A percentile compares a stretch with the other conserved stretches of the same genome.
These are phyloP conservation scores for Irena cyanogastra DNA, from an alignment of 2,113 vertebrate genomes.

Conservation along the genomic window DNA sequence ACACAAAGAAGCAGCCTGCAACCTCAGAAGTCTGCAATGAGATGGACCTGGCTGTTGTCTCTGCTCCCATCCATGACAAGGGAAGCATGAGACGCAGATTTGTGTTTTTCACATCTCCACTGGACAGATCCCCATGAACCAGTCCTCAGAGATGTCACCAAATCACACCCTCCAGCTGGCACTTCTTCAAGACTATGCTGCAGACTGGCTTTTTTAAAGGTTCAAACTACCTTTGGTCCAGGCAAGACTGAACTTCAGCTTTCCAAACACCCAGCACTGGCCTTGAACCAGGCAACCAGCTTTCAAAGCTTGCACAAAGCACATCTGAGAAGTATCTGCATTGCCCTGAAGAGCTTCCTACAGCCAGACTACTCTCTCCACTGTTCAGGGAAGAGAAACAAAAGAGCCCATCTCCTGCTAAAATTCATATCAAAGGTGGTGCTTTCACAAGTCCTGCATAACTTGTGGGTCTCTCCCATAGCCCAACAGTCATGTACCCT, in stretches of 20 bases:
- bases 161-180: not conserved
- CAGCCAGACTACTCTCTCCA: not conserved
- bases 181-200: not conserved
- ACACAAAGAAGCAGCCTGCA: not conserved
- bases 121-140: not conserved
- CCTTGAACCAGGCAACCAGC: not conserved
- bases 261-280: not conserved
- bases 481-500: not conserved
- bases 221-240: not conserved
- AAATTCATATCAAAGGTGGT: not conserved
- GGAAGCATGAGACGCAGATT: not conserved
- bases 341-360: not conserved
- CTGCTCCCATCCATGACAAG: fast-evolving
- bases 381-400: not conserved
- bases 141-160: not conserved
- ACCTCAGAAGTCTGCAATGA: not conserved
- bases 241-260: not conserved
- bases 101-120: not conserved
- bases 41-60: fast-evolving
- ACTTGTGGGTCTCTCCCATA: not conserved
- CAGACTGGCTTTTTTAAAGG: not conserved
- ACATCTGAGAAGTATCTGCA: not conserved
- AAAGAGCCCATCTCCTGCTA: not conserved
- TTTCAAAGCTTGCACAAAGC: not conserved
- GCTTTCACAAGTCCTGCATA: not conserved